These are phyloP conservation scores for Aphidius colemani DNA, from an alignment of 2,888 invertebrate genomes.

Conservation along the genomic window DNA sequence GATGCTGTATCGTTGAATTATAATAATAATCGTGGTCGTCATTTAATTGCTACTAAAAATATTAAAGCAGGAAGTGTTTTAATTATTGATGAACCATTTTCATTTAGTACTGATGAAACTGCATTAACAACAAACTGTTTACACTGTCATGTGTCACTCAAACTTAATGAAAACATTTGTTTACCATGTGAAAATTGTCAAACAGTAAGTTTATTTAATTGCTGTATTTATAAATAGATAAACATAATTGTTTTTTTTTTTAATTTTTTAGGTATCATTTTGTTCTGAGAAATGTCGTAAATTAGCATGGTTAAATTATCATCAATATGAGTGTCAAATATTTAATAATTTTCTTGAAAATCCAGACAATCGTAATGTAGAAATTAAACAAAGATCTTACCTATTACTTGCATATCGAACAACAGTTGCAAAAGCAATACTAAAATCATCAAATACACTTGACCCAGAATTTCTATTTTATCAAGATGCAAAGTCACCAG, in stretches of 20 bases:
- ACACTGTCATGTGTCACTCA: conserved; percentile 49
- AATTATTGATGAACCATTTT: conserved; percentile 52
- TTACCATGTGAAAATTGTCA: conserved; percentile 52
- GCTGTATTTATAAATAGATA: conserved; percentile 8
- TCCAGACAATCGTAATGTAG: conserved; percentile 22
- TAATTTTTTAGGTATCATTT: conserved; percentile 52
- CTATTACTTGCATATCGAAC: conserved; percentile 51
- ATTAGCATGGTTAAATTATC: conserved; percentile 52
- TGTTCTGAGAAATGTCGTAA: conserved; percentile 55
- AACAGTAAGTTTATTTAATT: conserved; percentile 41
- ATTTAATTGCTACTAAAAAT: conserved; percentile 56
- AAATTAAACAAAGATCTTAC: conserved; percentile 36
- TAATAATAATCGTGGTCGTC: conserved; percentile 53
- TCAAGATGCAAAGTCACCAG: conserved; percentile 30
- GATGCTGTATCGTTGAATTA: conserved; percentile 43
- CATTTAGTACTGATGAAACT: conserved; percentile 48
- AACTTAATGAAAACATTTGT: conserved; percentile 35
- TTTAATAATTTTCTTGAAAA: conserved; percentile 48
- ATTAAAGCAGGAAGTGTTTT: conserved; percentile 56
- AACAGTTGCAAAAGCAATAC: conserved; percentile 40
- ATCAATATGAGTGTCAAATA: conserved; percentile 57
- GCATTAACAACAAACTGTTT: conserved; percentile 50
- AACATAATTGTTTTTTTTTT: conserved; percentile 17
- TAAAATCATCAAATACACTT: conserved; percentile 26
- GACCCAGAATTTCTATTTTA: conserved; percentile 35